Evolutionary conservation across 2,113 vertebrate genomes (phyloP).

Genomic region (Narcine bancroftii): DNA sequence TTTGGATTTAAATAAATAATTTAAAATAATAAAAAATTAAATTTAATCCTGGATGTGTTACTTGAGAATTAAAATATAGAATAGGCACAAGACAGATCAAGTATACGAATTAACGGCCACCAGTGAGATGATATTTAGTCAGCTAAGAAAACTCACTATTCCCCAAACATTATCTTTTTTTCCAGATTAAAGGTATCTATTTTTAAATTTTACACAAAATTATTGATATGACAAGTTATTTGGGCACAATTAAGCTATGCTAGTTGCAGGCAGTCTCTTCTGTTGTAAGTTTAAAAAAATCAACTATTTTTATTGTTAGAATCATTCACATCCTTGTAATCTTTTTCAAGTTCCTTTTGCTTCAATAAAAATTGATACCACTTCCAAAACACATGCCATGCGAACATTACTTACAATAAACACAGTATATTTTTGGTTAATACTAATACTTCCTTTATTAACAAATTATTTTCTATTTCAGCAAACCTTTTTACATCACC

Average conservation of each 20-base stretch:
- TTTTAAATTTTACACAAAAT: no score
- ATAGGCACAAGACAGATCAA: not conserved
- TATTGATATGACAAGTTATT: no score
- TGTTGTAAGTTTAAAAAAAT: not conserved
- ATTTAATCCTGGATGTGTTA: not conserved
- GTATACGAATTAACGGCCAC: not conserved
- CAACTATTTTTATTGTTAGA: not conserved
- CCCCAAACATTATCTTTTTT: not conserved
- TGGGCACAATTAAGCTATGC: no score
- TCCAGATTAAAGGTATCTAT: not conserved
- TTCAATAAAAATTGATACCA: not conserved
- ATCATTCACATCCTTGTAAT: not conserved
- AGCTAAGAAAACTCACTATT: not conserved
- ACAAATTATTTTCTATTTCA: constrained; percentile 37
- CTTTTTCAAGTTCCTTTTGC: not conserved
- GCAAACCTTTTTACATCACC: constrained; percentile 34
- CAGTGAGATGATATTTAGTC: not conserved
- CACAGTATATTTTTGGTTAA: constrained; percentile 30
- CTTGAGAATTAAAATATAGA: not conserved
- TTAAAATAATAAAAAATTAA: no score
- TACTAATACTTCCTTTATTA: constrained; percentile 36
- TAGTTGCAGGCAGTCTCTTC: not conserved
- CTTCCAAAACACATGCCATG: not conserved
- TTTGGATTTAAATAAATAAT: no score
- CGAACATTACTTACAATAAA: not conserved